phyloP scores from a whole-genome alignment of 2,888 invertebrate species.

The Leuctra nigra region DNA sequence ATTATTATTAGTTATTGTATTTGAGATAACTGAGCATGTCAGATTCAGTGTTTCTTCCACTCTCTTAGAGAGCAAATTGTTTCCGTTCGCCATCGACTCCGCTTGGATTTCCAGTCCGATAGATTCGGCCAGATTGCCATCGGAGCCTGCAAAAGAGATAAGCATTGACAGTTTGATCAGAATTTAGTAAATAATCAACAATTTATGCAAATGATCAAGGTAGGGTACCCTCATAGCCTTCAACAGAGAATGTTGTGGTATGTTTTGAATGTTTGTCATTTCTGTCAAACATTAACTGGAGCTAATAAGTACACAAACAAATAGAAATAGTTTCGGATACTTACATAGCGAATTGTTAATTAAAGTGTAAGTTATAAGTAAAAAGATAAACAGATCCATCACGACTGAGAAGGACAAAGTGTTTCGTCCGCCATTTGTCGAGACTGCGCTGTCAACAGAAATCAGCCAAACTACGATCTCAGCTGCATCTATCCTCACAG shows the following conservation, averaged over 20 bases:
- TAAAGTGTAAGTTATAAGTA: conserved; percentile 10
- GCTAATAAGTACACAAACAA: too few species aligned
- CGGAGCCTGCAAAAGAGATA: conserved; percentile 21
- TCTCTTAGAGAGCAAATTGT: conserved; percentile 30
- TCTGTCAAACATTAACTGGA: too few species aligned
- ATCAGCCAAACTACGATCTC: too few species aligned
- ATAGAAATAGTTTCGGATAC: too few species aligned
- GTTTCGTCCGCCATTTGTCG: too few species aligned
- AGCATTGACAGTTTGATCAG: neutral
- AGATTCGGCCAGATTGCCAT: conserved; percentile 21
- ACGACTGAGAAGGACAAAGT: neutral
- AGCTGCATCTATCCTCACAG: too few species aligned
- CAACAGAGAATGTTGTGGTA: too few species aligned
- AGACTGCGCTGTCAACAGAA: too few species aligned
- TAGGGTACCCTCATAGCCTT: too few species aligned
- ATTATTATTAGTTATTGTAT: neutral
- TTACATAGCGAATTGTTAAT: conserved; percentile 10
- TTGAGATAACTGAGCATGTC: conserved; percentile 29
- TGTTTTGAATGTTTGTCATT: too few species aligned
- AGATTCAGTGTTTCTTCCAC: conserved; percentile 35
- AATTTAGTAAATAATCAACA: too few species aligned
- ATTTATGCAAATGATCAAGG: too few species aligned
- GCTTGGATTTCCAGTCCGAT: conserved; percentile 31
- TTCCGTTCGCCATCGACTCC: conserved; percentile 28
- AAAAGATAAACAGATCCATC: conserved; percentile 11